Conservation (phyloP, 2,113 vertebrate species). For the Albula goreensis region DNA sequence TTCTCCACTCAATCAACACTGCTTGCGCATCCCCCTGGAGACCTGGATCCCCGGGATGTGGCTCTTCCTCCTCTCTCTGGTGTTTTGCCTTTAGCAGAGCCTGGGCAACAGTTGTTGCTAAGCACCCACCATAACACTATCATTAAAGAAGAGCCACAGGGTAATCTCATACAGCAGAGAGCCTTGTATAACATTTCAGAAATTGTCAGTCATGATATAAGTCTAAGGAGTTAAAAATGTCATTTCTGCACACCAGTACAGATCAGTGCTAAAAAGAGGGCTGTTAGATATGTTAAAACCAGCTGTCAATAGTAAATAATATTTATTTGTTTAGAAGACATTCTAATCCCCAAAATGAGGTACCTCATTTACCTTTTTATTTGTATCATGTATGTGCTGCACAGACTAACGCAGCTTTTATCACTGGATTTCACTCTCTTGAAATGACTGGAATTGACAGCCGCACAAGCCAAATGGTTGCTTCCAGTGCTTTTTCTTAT, state of each 20-base stretch:
- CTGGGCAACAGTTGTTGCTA: slow-evolving; percentile 19
- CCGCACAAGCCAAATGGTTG: too few species aligned
- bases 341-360: too few species aligned
- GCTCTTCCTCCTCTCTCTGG: neutral
- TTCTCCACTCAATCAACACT: neutral
- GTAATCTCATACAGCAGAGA: neutral
- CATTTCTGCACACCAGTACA: too few species aligned
- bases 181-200: neutral
- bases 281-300: too few species aligned
- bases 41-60: neutral
- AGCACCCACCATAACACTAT: slow-evolving; percentile 7
- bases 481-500: too few species aligned
- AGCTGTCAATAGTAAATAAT: neutral
- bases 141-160: neutral
- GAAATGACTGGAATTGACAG: too few species aligned
- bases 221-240: too few species aligned
- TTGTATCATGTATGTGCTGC: too few species aligned
- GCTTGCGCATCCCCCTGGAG: neutral
- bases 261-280: too few species aligned
- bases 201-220: neutral
- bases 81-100: slow-evolving; percentile 16
- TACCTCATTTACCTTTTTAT: too few species aligned
- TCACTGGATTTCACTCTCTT: too few species aligned
- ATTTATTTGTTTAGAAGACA: neutral
- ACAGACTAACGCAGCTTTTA: too few species aligned